Evolutionary conservation across 2,888 invertebrate genomes (phyloP).

Genomic region (Lottia gigantea): DNA sequence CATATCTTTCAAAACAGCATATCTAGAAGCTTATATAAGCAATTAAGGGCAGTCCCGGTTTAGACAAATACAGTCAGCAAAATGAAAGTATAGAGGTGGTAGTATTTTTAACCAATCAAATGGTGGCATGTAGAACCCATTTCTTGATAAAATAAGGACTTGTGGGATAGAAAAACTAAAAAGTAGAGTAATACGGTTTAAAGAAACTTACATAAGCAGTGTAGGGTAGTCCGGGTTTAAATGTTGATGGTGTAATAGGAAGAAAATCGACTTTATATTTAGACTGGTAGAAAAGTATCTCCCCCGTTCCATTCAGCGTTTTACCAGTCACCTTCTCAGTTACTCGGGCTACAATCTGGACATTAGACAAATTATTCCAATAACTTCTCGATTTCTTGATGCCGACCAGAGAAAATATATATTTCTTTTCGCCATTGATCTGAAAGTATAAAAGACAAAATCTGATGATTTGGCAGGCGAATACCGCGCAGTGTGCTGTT

Average conservation of each 20-base stretch:
- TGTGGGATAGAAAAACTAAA: too few relatives aligned
- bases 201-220: slow-evolving; percentile 77
- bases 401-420: slow-evolving; percentile 11
- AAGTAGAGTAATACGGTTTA: not conserved
- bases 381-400: slow-evolving; percentile 12
- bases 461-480: too few relatives aligned
- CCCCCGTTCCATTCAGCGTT: slow-evolving; percentile 81
- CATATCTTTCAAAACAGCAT: too few relatives aligned
- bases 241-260: slow-evolving; percentile 81
- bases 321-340: slow-evolving; percentile 89
- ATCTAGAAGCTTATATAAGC: too few relatives aligned
- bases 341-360: slow-evolving; percentile 77
- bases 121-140: too few relatives aligned
- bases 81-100: too few relatives aligned
- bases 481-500: too few relatives aligned
- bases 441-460: not conserved
- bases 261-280: slow-evolving; percentile 81
- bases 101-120: too few relatives aligned
- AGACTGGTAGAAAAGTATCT: slow-evolving; percentile 81
- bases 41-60: too few relatives aligned
- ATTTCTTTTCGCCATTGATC: slow-evolving; percentile 21
- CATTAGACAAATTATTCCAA: not conserved
- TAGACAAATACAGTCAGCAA: too few relatives aligned
- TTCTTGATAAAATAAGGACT: too few relatives aligned
- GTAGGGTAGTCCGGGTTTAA: slow-evolving; percentile 87